These are phyloP conservation scores for Elanus axillaris DNA, from an alignment of 2,113 vertebrate species.

Conservation along the genomic window DNA sequence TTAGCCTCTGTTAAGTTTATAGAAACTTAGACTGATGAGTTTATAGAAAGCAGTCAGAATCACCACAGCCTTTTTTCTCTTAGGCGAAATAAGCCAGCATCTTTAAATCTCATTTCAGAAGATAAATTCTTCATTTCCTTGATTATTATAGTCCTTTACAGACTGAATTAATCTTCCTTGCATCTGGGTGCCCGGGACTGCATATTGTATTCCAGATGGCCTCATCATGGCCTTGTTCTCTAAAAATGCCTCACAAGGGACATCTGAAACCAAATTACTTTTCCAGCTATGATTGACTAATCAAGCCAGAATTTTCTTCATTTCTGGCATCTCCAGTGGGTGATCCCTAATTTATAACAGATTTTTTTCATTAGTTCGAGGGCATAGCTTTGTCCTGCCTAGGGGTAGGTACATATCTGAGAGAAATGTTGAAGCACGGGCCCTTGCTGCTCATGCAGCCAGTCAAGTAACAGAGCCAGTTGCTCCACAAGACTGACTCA, in stretches of 20 bases:
- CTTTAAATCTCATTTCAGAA: conserved; percentile 37
- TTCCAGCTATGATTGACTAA: conserved; percentile 3
- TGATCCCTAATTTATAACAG: background rate
- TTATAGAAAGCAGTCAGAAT: background rate
- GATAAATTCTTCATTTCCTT: conserved; percentile 35
- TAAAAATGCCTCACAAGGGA: conserved; percentile 28
- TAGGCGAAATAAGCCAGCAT: background rate
- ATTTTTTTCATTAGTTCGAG: background rate
- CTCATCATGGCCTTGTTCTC: conserved; percentile 16
- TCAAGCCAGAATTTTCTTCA: conserved; percentile 3
- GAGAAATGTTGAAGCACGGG: background rate
- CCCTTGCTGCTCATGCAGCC: background rate
- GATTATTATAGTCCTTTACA: conserved; percentile 19
- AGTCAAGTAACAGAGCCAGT: background rate
- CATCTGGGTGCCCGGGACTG: background rate
- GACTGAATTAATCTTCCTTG: conserved; percentile 17
- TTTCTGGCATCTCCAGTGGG: background rate
- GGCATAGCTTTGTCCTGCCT: background rate
- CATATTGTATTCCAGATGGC: conserved; percentile 52
- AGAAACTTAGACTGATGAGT: background rate
- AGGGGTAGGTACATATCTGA: background rate
- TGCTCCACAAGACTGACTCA: background rate
- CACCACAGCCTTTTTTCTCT: background rate
- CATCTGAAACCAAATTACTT: conserved; percentile 15
- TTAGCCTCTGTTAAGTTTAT: background rate